Evolutionary conservation across 2,797 vertebrate genomes (phyloP).

Genomic region (Enteromius radiatus): DNA sequence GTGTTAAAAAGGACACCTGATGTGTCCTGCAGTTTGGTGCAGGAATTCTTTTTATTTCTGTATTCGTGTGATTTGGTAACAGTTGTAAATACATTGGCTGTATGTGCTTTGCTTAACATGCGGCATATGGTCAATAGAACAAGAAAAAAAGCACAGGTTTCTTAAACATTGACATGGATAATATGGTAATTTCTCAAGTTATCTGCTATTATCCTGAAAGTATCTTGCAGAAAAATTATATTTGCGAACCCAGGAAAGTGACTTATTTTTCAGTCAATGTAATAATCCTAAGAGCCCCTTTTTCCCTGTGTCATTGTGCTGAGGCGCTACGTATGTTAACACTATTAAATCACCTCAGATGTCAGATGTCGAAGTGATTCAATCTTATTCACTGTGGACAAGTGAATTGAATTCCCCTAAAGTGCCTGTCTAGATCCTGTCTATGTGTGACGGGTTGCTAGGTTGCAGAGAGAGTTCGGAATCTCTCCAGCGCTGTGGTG

Average conservation of each 20-base stretch:
- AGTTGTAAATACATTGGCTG: neutral
- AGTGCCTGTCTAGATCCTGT: slow-evolving; percentile 83
- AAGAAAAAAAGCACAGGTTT: neutral
- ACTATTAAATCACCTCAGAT: slow-evolving; percentile 82
- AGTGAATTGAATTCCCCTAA: slow-evolving; percentile 81
- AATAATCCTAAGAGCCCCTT: slow-evolving; percentile 72
- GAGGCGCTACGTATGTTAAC: slow-evolving; percentile 76
- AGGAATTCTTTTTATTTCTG: neutral
- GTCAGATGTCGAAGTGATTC: slow-evolving; percentile 81
- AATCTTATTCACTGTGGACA: slow-evolving; percentile 77
- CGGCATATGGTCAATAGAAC: neutral
- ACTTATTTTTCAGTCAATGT: slow-evolving; percentile 76
- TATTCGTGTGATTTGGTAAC: slow-evolving; percentile 21
- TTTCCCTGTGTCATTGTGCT: slow-evolving; percentile 67
- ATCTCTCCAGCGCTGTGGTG: slow-evolving; percentile 70
- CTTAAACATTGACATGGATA: slow-evolving; percentile 1
- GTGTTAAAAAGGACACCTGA: neutral
- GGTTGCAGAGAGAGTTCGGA: slow-evolving; percentile 71
- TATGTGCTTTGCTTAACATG: neutral
- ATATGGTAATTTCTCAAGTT: slow-evolving; percentile 70
- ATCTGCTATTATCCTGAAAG: slow-evolving; percentile 73
- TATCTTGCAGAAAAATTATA: slow-evolving; percentile 72
- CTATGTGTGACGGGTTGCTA: slow-evolving; percentile 76
- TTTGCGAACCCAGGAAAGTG: slow-evolving; percentile 68
- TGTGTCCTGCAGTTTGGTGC: neutral